Conservation (phyloP, 2,113 vertebrate species). For the Neotoma lepida region DNA sequence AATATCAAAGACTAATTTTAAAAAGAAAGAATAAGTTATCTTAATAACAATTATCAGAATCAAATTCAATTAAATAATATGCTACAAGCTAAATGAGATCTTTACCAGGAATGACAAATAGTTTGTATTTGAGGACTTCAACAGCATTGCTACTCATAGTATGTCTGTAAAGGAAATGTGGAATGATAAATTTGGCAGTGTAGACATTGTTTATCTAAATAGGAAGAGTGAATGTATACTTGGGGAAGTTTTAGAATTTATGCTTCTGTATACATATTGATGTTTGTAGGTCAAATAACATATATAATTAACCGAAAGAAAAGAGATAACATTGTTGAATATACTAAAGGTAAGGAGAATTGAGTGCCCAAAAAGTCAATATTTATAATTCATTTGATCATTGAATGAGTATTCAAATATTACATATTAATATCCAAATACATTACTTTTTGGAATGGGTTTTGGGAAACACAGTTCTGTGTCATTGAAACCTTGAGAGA, state of each 20-base stretch:
- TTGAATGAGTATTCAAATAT: conserved; percentile 2
- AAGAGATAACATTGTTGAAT: neutral
- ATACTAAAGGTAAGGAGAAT: neutral
- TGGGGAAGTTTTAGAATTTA: neutral
- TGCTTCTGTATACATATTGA: neutral
- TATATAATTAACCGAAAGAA: neutral
- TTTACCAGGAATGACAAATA: too few species aligned
- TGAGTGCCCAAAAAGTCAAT: neutral
- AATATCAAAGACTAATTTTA: too few species aligned
- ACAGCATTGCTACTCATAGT: too few species aligned
- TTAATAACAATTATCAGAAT: too few species aligned
- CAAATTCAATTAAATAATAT: too few species aligned
- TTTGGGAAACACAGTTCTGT: neutral
- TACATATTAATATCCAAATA: neutral
- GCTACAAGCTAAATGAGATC: too few species aligned
- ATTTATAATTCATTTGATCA: neutral
- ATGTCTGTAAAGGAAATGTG: neutral
- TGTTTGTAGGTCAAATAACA: neutral
- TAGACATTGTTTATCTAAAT: neutral
- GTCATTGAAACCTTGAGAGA: neutral
- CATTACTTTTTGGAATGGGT: neutral
- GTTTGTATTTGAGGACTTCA: too few species aligned
- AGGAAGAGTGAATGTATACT: neutral
- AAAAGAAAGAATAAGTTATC: too few species aligned
- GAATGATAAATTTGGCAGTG: neutral